A percentile compares a stretch with the other conserved stretches of the same genome.
These are phyloP conservation scores for Nothoprocta pentlandii DNA, from an alignment of 2,113 vertebrate genomes.

Conservation along the genomic window DNA sequence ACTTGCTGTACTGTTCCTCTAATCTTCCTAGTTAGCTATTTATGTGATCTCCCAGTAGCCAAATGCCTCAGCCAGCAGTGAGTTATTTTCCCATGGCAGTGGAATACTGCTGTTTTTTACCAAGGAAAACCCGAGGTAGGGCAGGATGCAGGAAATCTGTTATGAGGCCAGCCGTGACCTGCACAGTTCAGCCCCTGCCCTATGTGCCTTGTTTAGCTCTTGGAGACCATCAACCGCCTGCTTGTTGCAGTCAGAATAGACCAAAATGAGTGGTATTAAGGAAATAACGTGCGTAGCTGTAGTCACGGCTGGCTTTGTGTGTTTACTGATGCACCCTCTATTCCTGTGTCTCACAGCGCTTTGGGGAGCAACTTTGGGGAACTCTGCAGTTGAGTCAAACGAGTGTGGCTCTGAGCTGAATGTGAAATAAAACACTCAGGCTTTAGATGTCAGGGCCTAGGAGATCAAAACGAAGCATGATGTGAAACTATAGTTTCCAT, in stretches of 20 bases:
- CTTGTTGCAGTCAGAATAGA: background rate
- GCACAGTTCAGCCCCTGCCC: background rate
- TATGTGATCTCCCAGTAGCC: background rate
- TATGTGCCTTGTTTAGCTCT: background rate
- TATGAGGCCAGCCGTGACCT: background rate
- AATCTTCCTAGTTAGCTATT: background rate
- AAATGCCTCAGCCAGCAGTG: background rate
- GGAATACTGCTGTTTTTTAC: background rate
- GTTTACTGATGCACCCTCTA: background rate
- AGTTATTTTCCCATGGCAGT: background rate
- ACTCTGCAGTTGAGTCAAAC: background rate
- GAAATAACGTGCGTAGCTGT: background rate
- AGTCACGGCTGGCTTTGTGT: background rate
- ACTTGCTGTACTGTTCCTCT: background rate
- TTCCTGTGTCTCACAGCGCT: background rate
- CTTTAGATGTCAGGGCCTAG: background rate
- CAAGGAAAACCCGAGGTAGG: background rate
- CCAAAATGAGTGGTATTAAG: background rate
- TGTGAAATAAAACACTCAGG: background rate
- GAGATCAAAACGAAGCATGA: background rate
- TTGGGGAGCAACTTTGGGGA: background rate
- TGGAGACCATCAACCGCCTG: background rate
- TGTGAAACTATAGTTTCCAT: background rate
- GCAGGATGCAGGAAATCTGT: background rate
- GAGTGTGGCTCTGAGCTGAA: background rate